These are phyloP conservation scores for Epiblema foenella DNA, from an alignment of 2,888 invertebrate species.

Conservation along the genomic window DNA sequence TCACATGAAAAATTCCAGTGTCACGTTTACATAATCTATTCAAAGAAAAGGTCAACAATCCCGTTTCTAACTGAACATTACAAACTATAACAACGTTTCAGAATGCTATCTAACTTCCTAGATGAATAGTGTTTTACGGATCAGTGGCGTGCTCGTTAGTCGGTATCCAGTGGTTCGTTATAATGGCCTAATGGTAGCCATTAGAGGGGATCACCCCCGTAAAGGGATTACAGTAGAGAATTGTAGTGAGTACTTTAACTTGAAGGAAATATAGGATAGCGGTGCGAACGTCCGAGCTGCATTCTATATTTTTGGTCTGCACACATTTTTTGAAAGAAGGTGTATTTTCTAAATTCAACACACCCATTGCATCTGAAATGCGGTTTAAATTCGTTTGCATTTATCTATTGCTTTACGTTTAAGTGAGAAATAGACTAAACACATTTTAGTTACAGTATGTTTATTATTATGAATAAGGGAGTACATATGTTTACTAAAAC, in stretches of 20 bases:
- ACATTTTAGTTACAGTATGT: too few relatives aligned
- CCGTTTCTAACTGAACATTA: background rate
- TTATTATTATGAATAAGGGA: too few relatives aligned
- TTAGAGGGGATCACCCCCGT: slow-evolving; percentile 37
- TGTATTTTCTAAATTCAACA: too few relatives aligned
- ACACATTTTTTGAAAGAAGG: background rate
- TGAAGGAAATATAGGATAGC: background rate
- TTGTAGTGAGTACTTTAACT: slow-evolving; percentile 13
- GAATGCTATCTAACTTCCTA: slow-evolving; percentile 12
- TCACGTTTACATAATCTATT: too few relatives aligned
- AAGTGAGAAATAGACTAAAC: too few relatives aligned
- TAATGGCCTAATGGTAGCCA: slow-evolving; percentile 40
- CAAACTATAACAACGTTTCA: slow-evolving; percentile 11
- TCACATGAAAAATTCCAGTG: too few relatives aligned
- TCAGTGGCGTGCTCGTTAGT: slow-evolving; percentile 37
- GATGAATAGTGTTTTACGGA: slow-evolving; percentile 21
- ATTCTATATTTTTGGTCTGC: background rate
- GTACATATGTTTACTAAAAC: too few relatives aligned
- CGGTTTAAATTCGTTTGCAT: too few relatives aligned
- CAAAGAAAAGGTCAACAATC: background rate
- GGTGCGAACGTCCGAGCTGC: background rate
- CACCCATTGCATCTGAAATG: too few relatives aligned
- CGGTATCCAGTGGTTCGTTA: slow-evolving; percentile 38
- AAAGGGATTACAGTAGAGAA: slow-evolving; percentile 24
- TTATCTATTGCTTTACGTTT: too few relatives aligned